A percentile compares a stretch with the other conserved stretches of the same genome.
phyloP scores from a whole-genome alignment of 1,140 invertebrate species.

The Leguminivora glycinivorella region DNA sequence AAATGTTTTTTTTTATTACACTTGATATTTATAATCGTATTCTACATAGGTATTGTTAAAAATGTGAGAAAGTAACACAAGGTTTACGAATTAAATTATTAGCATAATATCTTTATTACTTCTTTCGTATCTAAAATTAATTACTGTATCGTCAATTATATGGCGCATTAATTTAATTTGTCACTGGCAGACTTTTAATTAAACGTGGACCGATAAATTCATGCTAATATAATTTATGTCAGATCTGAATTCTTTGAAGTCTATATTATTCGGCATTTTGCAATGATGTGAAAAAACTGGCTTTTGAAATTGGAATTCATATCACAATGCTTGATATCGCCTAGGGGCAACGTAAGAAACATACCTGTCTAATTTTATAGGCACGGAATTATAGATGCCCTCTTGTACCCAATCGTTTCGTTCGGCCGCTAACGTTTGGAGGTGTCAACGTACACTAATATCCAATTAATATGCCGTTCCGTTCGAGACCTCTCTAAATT shows the following conservation, averaged over 20 bases:
- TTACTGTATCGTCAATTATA: conserved; percentile 8
- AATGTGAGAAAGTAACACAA: not conserved
- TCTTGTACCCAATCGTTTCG: conserved; percentile 43
- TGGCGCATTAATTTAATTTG: conserved; percentile 16
- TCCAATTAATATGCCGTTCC: conserved; percentile 72
- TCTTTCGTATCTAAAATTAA: not conserved
- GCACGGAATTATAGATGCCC: conserved; percentile 40
- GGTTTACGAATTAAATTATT: not conserved
- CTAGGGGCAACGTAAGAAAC: conserved; percentile 40
- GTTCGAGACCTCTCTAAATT: conserved; percentile 63
- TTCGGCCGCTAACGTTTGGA: conserved; percentile 43
- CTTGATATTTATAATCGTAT: not conserved
- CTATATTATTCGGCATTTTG: not conserved
- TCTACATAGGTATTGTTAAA: not conserved
- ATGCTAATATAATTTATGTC: conserved; percentile 1
- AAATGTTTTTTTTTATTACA: not conserved
- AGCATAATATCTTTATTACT: not conserved
- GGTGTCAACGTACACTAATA: conserved; percentile 67
- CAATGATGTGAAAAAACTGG: conserved; percentile 7
- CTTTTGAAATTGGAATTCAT: conserved; percentile 41
- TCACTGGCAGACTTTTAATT: conserved; percentile 20
- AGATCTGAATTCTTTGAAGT: conserved; percentile 18
- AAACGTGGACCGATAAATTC: not conserved
- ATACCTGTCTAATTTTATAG: conserved; percentile 49
- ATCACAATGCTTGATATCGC: conserved; percentile 36